A percentile compares a stretch with the other conserved stretches of the same genome.
Evolutionary conservation across 92 coral and sea anemone species (phyloP).

Genomic region (Parazoanthus swiftii): DNA sequence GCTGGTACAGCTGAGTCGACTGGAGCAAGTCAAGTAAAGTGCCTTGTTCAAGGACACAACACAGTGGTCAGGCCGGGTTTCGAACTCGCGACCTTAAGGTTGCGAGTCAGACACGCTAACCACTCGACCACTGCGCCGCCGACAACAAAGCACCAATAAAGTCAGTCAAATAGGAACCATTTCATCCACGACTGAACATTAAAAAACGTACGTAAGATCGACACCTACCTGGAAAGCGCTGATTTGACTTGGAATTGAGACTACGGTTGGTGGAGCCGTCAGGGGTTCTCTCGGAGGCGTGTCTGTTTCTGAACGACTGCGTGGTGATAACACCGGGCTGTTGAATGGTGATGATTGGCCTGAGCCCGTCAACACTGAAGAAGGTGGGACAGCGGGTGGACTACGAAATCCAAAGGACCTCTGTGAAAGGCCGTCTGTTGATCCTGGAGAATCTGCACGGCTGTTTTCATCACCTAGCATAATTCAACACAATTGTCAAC

Average conservation of each 20-base stretch:
- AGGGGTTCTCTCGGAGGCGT: conserved; percentile 11
- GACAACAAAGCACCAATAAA: no score
- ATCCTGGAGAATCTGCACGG: neutral
- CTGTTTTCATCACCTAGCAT: neutral
- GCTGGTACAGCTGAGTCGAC: no score
- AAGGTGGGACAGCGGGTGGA: conserved; percentile 1
- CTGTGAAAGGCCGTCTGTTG: neutral
- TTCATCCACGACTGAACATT: no score
- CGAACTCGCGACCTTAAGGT: no score
- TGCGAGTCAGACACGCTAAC: no score
- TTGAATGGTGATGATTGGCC: conserved; percentile 9
- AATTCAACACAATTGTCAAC: neutral
- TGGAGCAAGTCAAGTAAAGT: no score
- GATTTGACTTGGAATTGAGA: conserved; percentile 16
- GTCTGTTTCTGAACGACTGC: neutral
- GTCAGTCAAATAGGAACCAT: neutral
- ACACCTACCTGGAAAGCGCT: conserved; percentile 10
- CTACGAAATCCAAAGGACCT: conserved; percentile 11
- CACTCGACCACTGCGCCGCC: no score
- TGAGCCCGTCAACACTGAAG: neutral
- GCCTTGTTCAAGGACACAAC: no score
- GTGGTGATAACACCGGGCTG: conserved; percentile 14
- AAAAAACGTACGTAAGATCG: neutral
- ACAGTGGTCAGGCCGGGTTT: no score
- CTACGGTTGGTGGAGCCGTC: neutral